A percentile compares a stretch with the other conserved stretches of the same genome.
phyloP scores from a whole-genome alignment of 2,888 invertebrate genomes.

The Autographa pulchrina region DNA sequence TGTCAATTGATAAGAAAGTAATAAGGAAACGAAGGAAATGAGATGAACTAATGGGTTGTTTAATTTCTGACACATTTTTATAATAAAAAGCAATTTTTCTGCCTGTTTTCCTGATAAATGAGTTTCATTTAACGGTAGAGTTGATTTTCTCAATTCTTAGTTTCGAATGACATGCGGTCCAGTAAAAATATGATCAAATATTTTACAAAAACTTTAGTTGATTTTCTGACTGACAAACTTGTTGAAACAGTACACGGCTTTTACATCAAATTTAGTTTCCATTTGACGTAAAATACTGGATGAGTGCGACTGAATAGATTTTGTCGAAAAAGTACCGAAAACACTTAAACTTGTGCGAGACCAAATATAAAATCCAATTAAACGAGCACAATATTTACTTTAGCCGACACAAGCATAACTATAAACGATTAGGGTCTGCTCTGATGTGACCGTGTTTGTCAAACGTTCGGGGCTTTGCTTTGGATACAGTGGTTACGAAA shows the following conservation, averaged over 20 bases:
- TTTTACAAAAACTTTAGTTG: neutral
- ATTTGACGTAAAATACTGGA: neutral
- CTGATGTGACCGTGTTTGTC: slow-evolving; percentile 6
- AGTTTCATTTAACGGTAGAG: too few relatives aligned
- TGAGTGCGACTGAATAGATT: slow-evolving; percentile 12
- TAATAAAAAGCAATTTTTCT: neutral
- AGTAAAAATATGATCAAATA: neutral
- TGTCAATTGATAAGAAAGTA: slow-evolving; percentile 41
- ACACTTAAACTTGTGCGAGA: slow-evolving; percentile 55
- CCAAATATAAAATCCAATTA: slow-evolving; percentile 73
- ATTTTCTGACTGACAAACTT: neutral
- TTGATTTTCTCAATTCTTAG: neutral
- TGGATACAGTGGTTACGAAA: too few relatives aligned
- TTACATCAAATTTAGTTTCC: slow-evolving; percentile 14
- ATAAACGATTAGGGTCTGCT: slow-evolving; percentile 48
- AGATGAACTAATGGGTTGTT: slow-evolving; percentile 32
- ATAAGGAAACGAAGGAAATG: slow-evolving; percentile 44
- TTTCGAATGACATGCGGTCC: neutral
- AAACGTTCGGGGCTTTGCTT: neutral
- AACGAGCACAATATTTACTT: slow-evolving; percentile 69
- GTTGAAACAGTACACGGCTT: neutral
- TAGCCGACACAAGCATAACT: slow-evolving; percentile 53
- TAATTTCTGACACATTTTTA: slow-evolving; percentile 24
- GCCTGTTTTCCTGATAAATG: neutral
- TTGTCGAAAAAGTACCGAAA: slow-evolving; percentile 47